Evolutionary conservation across 2,113 vertebrate species (phyloP), one percentile per base, ranked within the genome.

Genomic region (Tragelaphus buxtoni): DNA sequence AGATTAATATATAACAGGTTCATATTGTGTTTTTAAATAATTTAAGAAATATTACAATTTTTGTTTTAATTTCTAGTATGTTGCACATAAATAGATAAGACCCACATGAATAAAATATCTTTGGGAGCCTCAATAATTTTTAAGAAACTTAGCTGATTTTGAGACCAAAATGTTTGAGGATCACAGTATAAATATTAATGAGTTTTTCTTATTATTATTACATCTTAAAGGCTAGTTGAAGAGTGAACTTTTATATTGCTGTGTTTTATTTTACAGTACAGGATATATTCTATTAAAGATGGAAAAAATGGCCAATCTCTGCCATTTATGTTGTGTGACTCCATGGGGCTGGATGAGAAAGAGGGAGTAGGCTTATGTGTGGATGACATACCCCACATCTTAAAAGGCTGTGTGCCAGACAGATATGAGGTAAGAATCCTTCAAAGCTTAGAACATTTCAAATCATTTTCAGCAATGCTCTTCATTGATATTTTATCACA

Each of bases 291-390:
- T 82, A 16, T 96, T 83, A 91, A 91, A 90, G 28, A 94, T 83
- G 63, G 22, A 56, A 55, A 72, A 56, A 2, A n/a, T 51, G 94
- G 76, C 7, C 9, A 53, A 32, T 83, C 10, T 80, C 93, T 97
- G n/a, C 72, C 87, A 35, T 97, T 97, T 94, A 58, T 17, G 14
- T 47, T 98, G 28, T 97, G 96, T 87, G 96, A 97, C 39, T 47
- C 96, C 11, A 95, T 97, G 94, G 97, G 96, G 0, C 80, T 97
- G 26, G 72, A 72, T 91, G 90, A 96, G 39, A 53, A 9, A n/a
- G 83, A 97, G 17, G 92, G 58, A 65, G 45, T 0, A n/a, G 97
- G 96, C 72, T 17, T 98, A 22, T 87, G 63, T 17, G 0, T 95
- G 22, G 92, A 65, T 16, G 96, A 98, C 24, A 93, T 97, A 47